Percentiles rank a stretch among this genome's conserved stretches.
phyloP scores from a whole-genome alignment of 1,140 invertebrate species.

The Lamellibrachia luymesi region DNA sequence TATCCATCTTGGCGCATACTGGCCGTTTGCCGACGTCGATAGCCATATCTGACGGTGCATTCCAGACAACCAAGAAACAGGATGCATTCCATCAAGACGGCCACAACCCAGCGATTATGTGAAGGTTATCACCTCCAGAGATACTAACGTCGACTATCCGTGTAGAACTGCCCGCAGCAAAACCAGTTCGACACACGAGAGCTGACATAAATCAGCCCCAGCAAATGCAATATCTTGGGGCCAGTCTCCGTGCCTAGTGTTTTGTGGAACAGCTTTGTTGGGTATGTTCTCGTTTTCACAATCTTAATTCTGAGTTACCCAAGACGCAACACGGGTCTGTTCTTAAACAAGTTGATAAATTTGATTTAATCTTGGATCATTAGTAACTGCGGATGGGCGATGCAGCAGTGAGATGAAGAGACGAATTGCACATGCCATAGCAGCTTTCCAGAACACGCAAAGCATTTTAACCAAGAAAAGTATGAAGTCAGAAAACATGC shows the following conservation, averaged over 20 bases:
- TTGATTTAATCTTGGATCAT: no score
- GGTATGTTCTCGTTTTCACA: neutral
- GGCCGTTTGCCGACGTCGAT: neutral
- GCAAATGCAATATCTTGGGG: neutral
- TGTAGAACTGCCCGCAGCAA: neutral
- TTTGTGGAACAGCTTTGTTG: neutral
- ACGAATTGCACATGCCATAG: no score
- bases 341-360: no score
- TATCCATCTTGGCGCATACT: neutral
- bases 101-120: neutral
- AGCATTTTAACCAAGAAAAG: no score
- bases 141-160: neutral
- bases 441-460: no score
- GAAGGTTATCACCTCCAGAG: neutral
- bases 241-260: neutral
- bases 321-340: no score
- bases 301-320: neutral
- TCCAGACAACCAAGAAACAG: neutral
- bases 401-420: no score
- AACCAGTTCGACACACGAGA: neutral
- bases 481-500: no score
- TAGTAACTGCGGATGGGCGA: no score
- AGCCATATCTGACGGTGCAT: neutral
- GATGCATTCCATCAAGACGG: neutral
- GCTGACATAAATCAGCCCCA: neutral